A percentile compares a stretch with the other conserved stretches of the same genome.
Evolutionary conservation across 23 tunicate genomes (phyloP).

Genomic region (Halocynthia aurantium): DNA sequence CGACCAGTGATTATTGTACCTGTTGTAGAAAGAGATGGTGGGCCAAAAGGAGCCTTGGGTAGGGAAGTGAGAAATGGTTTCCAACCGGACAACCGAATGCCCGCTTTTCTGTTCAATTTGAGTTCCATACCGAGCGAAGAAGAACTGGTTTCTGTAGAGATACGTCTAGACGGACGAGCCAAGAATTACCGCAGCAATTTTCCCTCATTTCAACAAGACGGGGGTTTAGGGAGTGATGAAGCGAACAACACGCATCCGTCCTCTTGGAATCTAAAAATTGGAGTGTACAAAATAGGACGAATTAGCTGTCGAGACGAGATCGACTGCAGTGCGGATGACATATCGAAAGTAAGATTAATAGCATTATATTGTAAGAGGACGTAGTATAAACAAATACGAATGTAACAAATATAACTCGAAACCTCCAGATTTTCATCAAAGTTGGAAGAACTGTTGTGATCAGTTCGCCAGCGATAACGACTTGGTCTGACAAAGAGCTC

Average conservation of each 20-base stretch:
- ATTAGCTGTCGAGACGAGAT: not conserved
- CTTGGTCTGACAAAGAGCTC: constrained; percentile 48
- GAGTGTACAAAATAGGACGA: constrained; percentile 8
- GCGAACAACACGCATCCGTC: not conserved
- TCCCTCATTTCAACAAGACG: not conserved
- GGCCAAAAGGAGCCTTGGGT: no score
- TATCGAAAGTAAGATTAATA: no score
- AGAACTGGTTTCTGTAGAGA: constrained; percentile 39
- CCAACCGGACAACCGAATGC: not conserved
- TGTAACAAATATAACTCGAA: no score
- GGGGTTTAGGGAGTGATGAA: not conserved
- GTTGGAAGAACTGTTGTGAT: constrained; percentile 36
- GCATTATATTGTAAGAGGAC: no score
- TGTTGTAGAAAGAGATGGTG: not conserved
- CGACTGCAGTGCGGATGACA: constrained; percentile 10
- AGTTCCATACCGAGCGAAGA: constrained; percentile 59
- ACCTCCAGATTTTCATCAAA: constrained; percentile 33
- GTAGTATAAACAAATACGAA: no score
- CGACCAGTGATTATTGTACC: constrained; percentile 13
- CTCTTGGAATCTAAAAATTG: not conserved
- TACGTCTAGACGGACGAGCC: constrained; percentile 45
- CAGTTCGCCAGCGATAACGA: constrained; percentile 9
- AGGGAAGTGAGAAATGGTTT: no score
- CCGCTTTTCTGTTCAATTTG: constrained; percentile 61
- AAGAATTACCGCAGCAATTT: not conserved